phyloP scores from a whole-genome alignment of 2,797 vertebrate genomes.

The Tadarida brasiliensis region DNA sequence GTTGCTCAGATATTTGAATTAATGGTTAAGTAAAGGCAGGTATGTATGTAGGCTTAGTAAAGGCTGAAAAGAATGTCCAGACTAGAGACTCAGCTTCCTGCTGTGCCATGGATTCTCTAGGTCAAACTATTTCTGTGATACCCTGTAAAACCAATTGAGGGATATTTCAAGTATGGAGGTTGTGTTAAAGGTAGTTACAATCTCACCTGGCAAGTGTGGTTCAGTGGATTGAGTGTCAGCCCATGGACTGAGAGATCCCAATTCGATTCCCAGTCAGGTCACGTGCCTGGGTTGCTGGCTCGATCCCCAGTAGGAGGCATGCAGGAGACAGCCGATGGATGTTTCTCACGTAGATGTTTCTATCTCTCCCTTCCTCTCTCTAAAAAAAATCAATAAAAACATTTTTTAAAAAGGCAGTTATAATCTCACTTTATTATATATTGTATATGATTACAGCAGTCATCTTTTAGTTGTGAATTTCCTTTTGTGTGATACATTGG shows the following conservation, averaged over 20 bases:
- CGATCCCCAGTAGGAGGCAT: no score
- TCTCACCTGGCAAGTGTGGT: neutral
- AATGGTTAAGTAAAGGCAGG: neutral
- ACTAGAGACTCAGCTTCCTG: neutral
- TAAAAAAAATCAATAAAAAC: no score
- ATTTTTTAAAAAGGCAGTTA: neutral
- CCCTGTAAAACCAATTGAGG: neutral
- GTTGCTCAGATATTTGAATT: conserved; percentile 40
- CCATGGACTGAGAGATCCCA: no score
- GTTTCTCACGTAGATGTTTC: no score
- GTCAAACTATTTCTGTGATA: neutral
- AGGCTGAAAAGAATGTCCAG: neutral
- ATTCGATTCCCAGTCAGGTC: no score
- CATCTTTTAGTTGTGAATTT: conserved; percentile 39
- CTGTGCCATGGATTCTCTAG: neutral
- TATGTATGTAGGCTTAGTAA: neutral
- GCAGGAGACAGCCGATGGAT: no score
- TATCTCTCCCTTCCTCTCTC: no score
- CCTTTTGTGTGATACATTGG: neutral
- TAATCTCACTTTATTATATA: conserved; percentile 8
- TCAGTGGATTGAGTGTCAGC: no score
- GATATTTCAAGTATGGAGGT: neutral
- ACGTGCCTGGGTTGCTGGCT: no score
- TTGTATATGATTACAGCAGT: neutral
- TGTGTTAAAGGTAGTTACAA: neutral